phyloP scores from a whole-genome alignment of 2,888 invertebrate species.

The Sepioteuthis lessoniana region DNA sequence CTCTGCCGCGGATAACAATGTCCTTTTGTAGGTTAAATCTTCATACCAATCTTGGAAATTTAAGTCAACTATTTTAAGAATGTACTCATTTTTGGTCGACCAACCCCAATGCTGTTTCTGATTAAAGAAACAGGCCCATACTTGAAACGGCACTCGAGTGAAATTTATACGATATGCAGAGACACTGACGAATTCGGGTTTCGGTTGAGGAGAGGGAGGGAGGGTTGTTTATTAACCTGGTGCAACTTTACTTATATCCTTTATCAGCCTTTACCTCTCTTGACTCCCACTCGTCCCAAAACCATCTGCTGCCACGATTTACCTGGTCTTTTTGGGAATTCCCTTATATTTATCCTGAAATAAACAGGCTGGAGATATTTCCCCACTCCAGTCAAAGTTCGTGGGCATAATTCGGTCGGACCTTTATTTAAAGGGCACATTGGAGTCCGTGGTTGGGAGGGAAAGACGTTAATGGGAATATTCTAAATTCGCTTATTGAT shows the following conservation, averaged over 20 bases:
- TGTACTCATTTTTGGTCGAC: neutral
- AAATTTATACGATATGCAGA: neutral
- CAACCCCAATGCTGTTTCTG: neutral
- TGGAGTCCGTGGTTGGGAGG: neutral
- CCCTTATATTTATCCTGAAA: neutral
- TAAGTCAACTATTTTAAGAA: too few relatives aligned
- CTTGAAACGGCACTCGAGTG: neutral
- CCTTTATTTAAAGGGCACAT: neutral
- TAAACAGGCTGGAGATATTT: neutral
- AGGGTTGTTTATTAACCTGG: neutral
- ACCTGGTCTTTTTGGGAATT: neutral
- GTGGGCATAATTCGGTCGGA: neutral
- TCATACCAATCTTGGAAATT: too few relatives aligned
- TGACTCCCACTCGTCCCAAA: neutral
- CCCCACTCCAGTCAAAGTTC: neutral
- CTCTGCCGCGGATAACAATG: too few relatives aligned
- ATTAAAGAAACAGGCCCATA: neutral
- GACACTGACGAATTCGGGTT: neutral
- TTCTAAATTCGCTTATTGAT: neutral
- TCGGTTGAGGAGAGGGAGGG: too few relatives aligned
- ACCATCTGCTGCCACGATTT: neutral
- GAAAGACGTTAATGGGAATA: too few relatives aligned
- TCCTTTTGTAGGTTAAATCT: too few relatives aligned
- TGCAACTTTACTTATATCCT: neutral
- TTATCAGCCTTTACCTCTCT: neutral